Evolutionary conservation across 2,797 vertebrate genomes (phyloP).

Genomic region (Carapus acus): DNA sequence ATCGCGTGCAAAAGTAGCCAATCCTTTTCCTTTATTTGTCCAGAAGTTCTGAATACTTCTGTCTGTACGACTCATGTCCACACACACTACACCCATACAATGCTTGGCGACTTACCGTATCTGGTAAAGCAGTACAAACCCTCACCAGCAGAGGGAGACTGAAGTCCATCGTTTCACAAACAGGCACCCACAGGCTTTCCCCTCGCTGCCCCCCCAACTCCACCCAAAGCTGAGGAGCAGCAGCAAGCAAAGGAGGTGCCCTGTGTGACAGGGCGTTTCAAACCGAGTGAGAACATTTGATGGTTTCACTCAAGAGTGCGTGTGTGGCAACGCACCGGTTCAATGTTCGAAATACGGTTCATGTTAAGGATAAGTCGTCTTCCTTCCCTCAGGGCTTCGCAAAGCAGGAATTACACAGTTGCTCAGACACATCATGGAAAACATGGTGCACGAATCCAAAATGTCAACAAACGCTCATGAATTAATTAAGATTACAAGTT

Average conservation of each 20-base stretch:
- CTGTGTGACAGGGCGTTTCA: not conserved
- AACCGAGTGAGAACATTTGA: slow-evolving; percentile 2
- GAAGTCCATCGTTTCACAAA: not conserved
- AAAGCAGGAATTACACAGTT: slow-evolving; percentile 43
- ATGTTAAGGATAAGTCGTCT: slow-evolving; percentile 25
- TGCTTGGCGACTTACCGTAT: too few species aligned
- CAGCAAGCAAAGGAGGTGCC: slow-evolving; percentile 1
- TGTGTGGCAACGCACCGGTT: slow-evolving; percentile 16
- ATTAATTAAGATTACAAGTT: slow-evolving; percentile 61
- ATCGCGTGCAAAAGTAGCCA: not conserved
- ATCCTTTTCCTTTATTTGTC: too few species aligned
- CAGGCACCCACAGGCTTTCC: accelerated
- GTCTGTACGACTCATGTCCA: too few species aligned
- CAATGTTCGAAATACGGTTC: slow-evolving; percentile 23
- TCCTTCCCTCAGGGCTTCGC: slow-evolving; percentile 46
- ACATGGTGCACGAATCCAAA: slow-evolving; percentile 50
- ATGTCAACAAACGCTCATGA: slow-evolving; percentile 56
- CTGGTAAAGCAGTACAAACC: not conserved
- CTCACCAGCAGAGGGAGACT: slow-evolving; percentile 56
- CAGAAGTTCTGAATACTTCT: too few species aligned
- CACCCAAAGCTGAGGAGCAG: not conserved
- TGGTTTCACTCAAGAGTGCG: not conserved
- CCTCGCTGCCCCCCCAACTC: too few species aligned
- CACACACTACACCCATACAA: too few species aligned
- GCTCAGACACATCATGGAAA: slow-evolving; percentile 32